A percentile compares a stretch with the other conserved stretches of the same genome.
These are phyloP conservation scores for Papilio demoleus DNA, from an alignment of 2,888 invertebrate species.

Conservation along the genomic window DNA sequence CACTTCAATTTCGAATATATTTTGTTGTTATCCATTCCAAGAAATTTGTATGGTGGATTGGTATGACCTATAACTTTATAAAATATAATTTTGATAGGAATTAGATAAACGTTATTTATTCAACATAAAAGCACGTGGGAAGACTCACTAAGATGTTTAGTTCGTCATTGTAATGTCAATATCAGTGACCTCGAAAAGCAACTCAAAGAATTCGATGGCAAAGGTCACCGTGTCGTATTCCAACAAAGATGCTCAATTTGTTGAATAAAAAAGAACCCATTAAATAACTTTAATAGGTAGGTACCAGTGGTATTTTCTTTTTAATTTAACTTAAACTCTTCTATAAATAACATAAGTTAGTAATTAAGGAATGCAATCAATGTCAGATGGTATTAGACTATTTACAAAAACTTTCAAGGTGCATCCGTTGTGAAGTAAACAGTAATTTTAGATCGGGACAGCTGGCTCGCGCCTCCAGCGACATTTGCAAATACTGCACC, in stretches of 20 bases:
- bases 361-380: background rate
- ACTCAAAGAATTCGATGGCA: constrained; percentile 13
- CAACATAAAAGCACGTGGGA: constrained; percentile 2
- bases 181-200: constrained; percentile 27
- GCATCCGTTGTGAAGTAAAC: background rate
- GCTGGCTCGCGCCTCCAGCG: constrained; percentile 27
- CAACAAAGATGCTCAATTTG: background rate
- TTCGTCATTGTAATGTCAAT: constrained; percentile 33
- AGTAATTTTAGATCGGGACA: constrained; percentile 21
- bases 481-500: constrained; percentile 31
- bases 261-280: background rate
- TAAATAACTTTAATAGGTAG: background rate
- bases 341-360: background rate
- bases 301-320: background rate
- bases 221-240: constrained; percentile 33
- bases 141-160: constrained; percentile 10
- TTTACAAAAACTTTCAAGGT: background rate
- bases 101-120: too few species aligned
- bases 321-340: background rate
- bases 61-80: too few species aligned
- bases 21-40: too few species aligned
- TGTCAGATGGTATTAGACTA: constrained; percentile 5
- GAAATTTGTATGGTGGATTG: too few species aligned
- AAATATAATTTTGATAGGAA: too few species aligned
- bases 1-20: too few species aligned